A percentile compares a stretch with the other conserved stretches of the same genome.
Evolutionary conservation across 2,797 vertebrate genomes (phyloP).

Genomic region (Pangasius larnaudii): DNA sequence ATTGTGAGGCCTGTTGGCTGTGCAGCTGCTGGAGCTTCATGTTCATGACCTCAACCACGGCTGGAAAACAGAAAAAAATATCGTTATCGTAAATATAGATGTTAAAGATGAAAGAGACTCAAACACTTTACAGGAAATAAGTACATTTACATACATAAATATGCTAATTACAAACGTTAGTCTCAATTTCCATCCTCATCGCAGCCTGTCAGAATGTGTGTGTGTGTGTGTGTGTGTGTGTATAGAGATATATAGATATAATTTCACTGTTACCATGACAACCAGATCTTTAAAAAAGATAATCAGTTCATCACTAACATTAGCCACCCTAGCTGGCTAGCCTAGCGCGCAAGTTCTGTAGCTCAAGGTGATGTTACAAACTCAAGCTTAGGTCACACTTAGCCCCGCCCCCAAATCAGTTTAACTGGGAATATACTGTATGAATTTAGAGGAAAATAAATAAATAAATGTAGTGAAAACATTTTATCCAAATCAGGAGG

Average conservation of each 20-base stretch:
- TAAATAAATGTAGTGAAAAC: neutral
- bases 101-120: neutral
- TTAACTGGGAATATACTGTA: neutral
- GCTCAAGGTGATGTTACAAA: neutral
- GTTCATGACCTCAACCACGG: constrained; percentile 90
- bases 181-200: too few species aligned
- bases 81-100: too few species aligned
- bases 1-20: constrained; percentile 80
- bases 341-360: neutral
- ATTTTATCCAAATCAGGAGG: neutral
- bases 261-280: neutral
- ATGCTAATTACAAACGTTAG: neutral
- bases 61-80: constrained; percentile 65
- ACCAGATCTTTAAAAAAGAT: neutral
- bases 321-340: neutral
- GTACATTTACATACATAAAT: neutral
- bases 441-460: neutral
- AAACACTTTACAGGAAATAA: neutral
- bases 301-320: neutral
- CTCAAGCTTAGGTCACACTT: neutral
- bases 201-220: neutral
- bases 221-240: neutral
- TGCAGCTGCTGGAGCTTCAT: constrained; percentile 91
- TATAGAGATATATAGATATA: neutral
- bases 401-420: neutral